These are phyloP conservation scores for Vidua macroura DNA, from an alignment of 2,113 vertebrate genomes.

Conservation along the genomic window DNA sequence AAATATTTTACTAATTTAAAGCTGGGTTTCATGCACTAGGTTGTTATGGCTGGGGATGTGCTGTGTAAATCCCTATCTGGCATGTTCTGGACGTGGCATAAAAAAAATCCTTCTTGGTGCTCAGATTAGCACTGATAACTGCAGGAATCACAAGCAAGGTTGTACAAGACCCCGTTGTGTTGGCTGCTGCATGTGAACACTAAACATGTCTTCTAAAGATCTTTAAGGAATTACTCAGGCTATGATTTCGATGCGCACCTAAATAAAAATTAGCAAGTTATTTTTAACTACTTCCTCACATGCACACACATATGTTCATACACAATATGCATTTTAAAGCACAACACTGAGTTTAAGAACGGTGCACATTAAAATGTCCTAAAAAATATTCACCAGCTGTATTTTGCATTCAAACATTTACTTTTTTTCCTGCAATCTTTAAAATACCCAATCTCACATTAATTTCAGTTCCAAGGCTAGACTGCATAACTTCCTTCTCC, in stretches of 20 bases:
- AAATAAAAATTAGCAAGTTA: slow-evolving; percentile 9
- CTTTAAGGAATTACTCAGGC: not conserved
- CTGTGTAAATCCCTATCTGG: slow-evolving; percentile 43
- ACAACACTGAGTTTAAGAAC: not conserved
- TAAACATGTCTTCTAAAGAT: not conserved
- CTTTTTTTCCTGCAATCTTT: slow-evolving; percentile 4
- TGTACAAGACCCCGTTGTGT: not conserved
- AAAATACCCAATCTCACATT: not conserved
- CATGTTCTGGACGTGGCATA: not conserved
- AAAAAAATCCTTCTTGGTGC: slow-evolving; percentile 48
- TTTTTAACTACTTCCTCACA: not conserved
- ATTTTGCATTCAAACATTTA: not conserved
- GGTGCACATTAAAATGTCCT: not conserved
- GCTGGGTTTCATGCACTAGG: not conserved
- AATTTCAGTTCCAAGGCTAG: not conserved
- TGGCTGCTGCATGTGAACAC: not conserved
- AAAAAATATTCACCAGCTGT: slow-evolving; percentile 3
- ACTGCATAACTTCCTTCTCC: not conserved
- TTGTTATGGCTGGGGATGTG: slow-evolving; percentile 38
- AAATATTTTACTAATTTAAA: slow-evolving; percentile 54
- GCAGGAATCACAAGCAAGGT: slow-evolving; percentile 8
- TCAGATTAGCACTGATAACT: slow-evolving; percentile 55
- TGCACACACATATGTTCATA: not conserved
- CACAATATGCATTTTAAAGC: not conserved
- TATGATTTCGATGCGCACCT: not conserved